A percentile compares a stretch with the other conserved stretches of the same genome.
These are phyloP conservation scores for Pararge aegeria DNA, from an alignment of 1,140 invertebrate genomes.

Conservation along the genomic window DNA sequence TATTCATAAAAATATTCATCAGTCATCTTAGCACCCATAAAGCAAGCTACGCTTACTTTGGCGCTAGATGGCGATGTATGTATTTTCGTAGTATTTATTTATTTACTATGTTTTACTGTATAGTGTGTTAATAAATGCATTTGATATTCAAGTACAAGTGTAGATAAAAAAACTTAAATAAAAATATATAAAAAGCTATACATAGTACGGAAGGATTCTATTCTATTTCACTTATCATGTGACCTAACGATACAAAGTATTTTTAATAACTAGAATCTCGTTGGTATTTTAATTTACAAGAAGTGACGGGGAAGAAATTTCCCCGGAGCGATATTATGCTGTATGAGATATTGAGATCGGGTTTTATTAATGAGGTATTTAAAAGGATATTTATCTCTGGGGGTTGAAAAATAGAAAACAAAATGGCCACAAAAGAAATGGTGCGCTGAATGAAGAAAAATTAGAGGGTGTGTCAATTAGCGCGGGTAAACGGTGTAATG, in stretches of 20 bases:
- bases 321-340: background rate
- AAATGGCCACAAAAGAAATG: conserved; percentile 1
- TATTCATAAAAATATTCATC: too few species aligned
- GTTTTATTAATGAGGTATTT: background rate
- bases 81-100: too few species aligned
- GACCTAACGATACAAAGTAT: background rate
- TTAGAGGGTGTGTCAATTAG: conserved; percentile 23
- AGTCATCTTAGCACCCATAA: too few species aligned
- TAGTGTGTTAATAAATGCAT: too few species aligned
- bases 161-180: too few species aligned
- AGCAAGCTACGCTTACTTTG: too few species aligned
- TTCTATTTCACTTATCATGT: background rate
- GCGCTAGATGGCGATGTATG: too few species aligned
- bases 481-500: conserved; percentile 21
- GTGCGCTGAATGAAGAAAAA: conserved; percentile 19
- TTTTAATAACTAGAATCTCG: background rate
- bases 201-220: background rate
- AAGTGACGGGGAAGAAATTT: background rate
- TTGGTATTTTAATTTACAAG: background rate
- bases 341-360: background rate
- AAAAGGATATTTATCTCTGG: background rate
- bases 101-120: too few species aligned
- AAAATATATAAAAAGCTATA: too few species aligned
- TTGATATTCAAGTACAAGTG: too few species aligned
- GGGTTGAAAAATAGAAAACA: background rate